These are phyloP conservation scores for Ormia ochracea DNA, from an alignment of 2,888 invertebrate species.

Conservation along the genomic window DNA sequence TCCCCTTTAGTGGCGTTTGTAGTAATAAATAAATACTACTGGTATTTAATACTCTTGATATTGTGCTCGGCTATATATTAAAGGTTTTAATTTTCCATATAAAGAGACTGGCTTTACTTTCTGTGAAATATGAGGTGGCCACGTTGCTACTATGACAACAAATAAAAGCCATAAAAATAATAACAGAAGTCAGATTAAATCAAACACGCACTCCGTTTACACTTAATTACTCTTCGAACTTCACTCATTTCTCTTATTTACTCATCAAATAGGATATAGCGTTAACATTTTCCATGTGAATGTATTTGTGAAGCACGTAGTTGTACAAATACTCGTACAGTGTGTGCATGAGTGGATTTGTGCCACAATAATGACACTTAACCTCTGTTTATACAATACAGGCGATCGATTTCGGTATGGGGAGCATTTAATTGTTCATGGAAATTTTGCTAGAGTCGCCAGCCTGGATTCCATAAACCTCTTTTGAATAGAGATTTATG, in stretches of 20 bases:
- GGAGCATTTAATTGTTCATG: too few relatives aligned
- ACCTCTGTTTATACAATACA: too few relatives aligned
- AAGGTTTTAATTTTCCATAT: slow-evolving; percentile 20
- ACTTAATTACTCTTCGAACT: background rate
- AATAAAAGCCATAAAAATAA: background rate
- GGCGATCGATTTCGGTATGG: too few relatives aligned
- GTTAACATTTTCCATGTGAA: slow-evolving; percentile 1
- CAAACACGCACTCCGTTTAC: background rate
- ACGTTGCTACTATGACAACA: background rate
- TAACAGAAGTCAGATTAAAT: background rate
- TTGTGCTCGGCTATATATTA: background rate
- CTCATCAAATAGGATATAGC: background rate
- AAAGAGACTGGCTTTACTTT: slow-evolving; percentile 20
- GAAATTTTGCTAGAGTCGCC: too few relatives aligned
- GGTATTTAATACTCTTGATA: background rate
- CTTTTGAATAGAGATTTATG: slow-evolving; percentile 56
- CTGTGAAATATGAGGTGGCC: background rate
- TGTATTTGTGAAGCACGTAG: background rate
- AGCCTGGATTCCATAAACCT: too few relatives aligned
- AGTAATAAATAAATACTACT: background rate
- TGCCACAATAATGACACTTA: slow-evolving; percentile 47
- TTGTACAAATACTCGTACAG: slow-evolving; percentile 2
- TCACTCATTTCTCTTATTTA: background rate
- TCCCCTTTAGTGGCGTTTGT: too few relatives aligned
- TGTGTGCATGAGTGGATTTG: background rate